Evolutionary conservation across 2,797 vertebrate species (phyloP), one percentile per base, ranked within the genome.

Genomic region (Martes flavigula): DNA sequence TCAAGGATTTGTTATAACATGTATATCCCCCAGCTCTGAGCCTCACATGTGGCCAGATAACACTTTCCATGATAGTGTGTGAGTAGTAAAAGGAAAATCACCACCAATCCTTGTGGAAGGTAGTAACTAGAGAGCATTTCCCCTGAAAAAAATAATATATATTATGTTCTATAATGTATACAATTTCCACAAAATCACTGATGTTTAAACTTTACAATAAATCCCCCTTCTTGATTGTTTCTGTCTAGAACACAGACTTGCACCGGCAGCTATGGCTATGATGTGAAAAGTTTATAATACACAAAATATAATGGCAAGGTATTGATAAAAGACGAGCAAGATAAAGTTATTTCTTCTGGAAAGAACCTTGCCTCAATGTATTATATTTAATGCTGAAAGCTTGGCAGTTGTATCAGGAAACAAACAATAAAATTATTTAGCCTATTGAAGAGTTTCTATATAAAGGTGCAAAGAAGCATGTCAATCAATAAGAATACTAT

Each of bases 381-480:
- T 56, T 90, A 48, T 43, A 73, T 58, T 90, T 87, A 96, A 75
- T 66, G 6, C 7, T 40, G 15, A 79, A 92, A 87, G 4, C 12
- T 56, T 75, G 87, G 13, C 25, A 92, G 54, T 32, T 79, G 25
- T 68, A n/a, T 78, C 23, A 82, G 32, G 10, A 96, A 97, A 82
- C 40, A 94, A 95, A 87, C 2, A 91, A 17, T 64, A 91, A 95
- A 94, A 94, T 82, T 89, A 79, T 90, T 87, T 91, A 94, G 96
- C 79, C 46, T 92, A 89, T 77, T 94, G 32, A 95, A 94, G 70
- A 62, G 46, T 64, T 54, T 91, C 56, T 91, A 78, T 0, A 3
- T 94, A 95, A 94, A 97, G 79, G 83, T 97, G 91, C 96, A 96
- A 93, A 96, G 60, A 96, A 93, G 91, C 20, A 88, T 40, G 40